Evolutionary conservation across 2,797 vertebrate species (phyloP), one percentile per base, ranked within the genome.

Genomic region (Crenuchus spilurus): DNA sequence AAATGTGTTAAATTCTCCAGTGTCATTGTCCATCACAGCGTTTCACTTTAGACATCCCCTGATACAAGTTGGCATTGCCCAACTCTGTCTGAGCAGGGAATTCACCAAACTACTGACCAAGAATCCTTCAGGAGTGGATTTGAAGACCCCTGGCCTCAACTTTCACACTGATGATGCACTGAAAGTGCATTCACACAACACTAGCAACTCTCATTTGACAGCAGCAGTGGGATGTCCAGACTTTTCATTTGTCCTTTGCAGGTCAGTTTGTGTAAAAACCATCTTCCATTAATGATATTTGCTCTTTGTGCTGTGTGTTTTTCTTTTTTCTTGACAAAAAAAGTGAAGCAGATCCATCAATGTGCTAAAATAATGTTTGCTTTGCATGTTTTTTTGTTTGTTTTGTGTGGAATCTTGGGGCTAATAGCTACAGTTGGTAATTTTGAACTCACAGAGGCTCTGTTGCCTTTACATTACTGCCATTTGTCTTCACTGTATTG

Each of bases 381-480:
- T 11, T 42, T 18, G 42, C 16, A 11, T 16, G 0, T 8, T 44
- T 24, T 3, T 9, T 4, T 39, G 16, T 63, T 52, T 54, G 16
- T 26, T 30, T 9, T 44, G 30, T 74, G 41, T 69, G 41, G 3
- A 5, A 13, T 14, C 31, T n/a, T 30, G 42, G 7, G 58, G 20
- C 16, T 33, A 1, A 31, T 64, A 0, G 20, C 13, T 16, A 24
- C 7, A 7, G 55, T 20, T 13, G 13, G 20, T 20, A 22, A 10
- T 5, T 30, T 28, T 11, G 5, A 24, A 10, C 39, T 28, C 28
- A 1, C n/a, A 33, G 42, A 18, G 14, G 37, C 1, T 46, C 9
- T 44, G n/a, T 64, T 6, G 14, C 26, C 10, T 31, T 30, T 18
- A n/a, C 28, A 16, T 67, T 49, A 54, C 73, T 65, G 51, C 30